phyloP scores from a whole-genome alignment of 2,113 vertebrate species.

The Vulpes ferrilata region DNA sequence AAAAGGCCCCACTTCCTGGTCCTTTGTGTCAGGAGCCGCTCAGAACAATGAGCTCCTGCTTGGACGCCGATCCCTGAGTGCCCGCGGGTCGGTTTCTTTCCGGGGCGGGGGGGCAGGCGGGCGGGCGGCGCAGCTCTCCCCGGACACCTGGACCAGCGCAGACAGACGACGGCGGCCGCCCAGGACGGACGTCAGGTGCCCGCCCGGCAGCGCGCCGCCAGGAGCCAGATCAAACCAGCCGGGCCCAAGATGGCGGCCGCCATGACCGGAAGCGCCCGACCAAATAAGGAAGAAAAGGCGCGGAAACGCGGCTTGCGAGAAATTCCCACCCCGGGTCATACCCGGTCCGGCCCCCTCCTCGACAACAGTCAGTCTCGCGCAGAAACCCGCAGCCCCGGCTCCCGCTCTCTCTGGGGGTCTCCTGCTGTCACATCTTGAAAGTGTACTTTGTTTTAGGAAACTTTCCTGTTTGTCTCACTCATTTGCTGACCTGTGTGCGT shows the following conservation, averaged over 20 bases:
- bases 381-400: not conserved
- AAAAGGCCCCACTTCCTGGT: not conserved
- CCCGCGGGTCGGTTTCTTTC: too few species aligned
- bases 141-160: too few species aligned
- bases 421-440: not conserved
- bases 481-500: not conserved
- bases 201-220: not conserved
- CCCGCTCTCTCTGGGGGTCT: not conserved
- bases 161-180: rapidly evolving
- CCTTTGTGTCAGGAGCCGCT: not conserved
- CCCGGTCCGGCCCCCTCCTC: not conserved
- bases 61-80: rapidly evolving
- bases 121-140: rapidly evolving
- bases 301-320: not conserved
- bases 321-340: not conserved
- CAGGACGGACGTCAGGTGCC: rapidly evolving
- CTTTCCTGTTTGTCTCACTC: not conserved
- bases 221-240: not conserved
- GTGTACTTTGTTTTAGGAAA: not conserved
- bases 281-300: not conserved
- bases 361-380: not conserved
- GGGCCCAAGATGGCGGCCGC: not conserved
- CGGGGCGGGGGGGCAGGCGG: rapidly evolving
- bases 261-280: not conserved
- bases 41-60: not conserved